Evolutionary conservation across 2,113 vertebrate genomes (phyloP).

Genomic region (Ctenodactylus gundi): DNA sequence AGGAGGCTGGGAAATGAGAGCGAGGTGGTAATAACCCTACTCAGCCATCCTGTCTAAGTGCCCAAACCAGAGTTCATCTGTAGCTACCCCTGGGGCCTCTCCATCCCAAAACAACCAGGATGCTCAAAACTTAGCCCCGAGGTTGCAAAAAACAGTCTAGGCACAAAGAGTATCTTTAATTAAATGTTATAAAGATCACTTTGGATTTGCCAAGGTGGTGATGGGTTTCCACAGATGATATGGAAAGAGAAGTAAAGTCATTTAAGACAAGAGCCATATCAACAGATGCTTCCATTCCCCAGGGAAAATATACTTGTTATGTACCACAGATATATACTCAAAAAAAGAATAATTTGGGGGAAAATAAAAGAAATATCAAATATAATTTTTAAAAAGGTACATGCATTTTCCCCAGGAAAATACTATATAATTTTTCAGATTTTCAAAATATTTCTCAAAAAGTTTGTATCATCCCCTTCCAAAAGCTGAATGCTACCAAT

Average conservation of each 20-base stretch:
- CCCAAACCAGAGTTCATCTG: neutral
- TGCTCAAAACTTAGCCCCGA: neutral
- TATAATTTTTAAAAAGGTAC: too few species aligned
- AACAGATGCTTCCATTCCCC: too few species aligned
- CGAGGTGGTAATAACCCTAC: neutral
- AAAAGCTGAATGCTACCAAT: constrained; percentile 33
- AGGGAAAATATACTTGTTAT: too few species aligned
- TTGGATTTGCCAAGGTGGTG: neutral
- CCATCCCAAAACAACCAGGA: neutral
- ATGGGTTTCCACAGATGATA: neutral
- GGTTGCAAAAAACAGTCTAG: neutral
- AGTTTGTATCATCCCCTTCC: neutral
- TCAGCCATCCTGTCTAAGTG: neutral
- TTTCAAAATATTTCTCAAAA: constrained; percentile 34
- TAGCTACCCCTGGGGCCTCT: neutral
- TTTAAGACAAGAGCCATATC: too few species aligned
- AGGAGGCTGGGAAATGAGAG: neutral
- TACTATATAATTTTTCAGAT: neutral
- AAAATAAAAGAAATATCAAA: too few species aligned
- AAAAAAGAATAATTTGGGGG: too few species aligned
- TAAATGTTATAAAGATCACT: neutral
- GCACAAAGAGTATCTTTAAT: neutral
- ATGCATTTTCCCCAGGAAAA: neutral
- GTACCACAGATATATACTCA: too few species aligned
- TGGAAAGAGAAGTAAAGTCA: too few species aligned